A percentile compares a stretch with the other conserved stretches of the same genome.
phyloP scores from a whole-genome alignment of 92 coral and sea anemone species.

The Umimayanthus chanpuru region DNA sequence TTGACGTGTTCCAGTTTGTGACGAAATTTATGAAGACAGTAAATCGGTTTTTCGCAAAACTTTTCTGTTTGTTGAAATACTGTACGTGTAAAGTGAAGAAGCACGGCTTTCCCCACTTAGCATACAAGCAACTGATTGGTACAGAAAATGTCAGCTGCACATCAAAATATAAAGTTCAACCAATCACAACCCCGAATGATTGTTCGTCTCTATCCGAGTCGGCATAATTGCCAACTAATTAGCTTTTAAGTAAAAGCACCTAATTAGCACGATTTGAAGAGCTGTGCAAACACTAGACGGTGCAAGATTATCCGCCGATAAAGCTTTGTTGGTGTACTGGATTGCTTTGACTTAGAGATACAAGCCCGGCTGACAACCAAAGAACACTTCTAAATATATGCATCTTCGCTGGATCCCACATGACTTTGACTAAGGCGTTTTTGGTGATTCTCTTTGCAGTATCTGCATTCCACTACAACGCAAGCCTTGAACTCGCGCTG shows the following conservation, averaged over 20 bases:
- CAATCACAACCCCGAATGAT: constrained; percentile 8
- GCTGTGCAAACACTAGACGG: constrained; percentile 31
- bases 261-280: constrained; percentile 26
- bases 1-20: background rate
- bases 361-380: background rate
- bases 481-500: constrained; percentile 61
- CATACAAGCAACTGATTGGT: constrained; percentile 9
- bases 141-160: constrained; percentile 13
- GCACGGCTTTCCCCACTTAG: background rate
- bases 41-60: background rate
- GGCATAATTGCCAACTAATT: constrained; percentile 26
- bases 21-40: background rate
- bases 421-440: constrained; percentile 14
- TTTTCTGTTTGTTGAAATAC: background rate
- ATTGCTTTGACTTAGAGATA: constrained; percentile 16
- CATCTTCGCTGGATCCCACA: background rate
- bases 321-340: constrained; percentile 11
- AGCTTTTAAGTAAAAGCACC: constrained; percentile 37
- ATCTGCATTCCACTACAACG: constrained; percentile 30
- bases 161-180: background rate
- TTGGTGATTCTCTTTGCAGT: background rate
- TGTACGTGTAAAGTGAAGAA: background rate
- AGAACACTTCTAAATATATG: constrained; percentile 11
- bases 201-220: background rate
- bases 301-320: constrained; percentile 34